Base-by-base conservation (phyloP, 2,888 invertebrate genomes). In the Nomada flava region DNA sequence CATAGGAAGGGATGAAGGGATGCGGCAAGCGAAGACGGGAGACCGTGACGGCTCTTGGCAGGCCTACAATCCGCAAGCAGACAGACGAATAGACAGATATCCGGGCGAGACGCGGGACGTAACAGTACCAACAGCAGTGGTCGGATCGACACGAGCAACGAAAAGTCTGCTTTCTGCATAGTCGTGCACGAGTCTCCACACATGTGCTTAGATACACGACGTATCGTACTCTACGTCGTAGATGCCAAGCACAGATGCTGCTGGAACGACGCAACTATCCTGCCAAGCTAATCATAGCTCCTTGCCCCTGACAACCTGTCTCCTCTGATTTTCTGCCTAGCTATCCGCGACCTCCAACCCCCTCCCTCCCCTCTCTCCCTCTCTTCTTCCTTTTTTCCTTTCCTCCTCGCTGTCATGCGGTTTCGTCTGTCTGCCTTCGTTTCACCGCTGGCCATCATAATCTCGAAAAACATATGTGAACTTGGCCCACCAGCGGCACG, bases 11-110 rank as follows among this genome's bases (percentile, higher is more conserved):
- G 76, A 36, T 68, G 76, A 36, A 68, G 76, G 67, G 76, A 36
- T 68, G 76, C 74, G 79, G 64, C 76, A 20, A 57, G 57, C 9
- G 89, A 89, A 91, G 92, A 92, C 90, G 92, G 92, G 92, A 93
- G 92, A 91, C 93, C 93, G 93, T 93, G 93, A 93, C 93, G 93
- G 93, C 92, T 93, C 90, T 93, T 93, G 93, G 93, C 93, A 93
- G 92, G 83, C 93, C 91, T 90, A 89, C 90, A 87, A 85, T 76
- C 80, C 81, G 74, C 86, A 80, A 88, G 85, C 85, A 87, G 87
- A 86, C 86, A 57, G 44, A 50, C 23, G 82, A 77, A 84, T 76
- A 85, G 88, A 88, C 84, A 77, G 87, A 89, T 86, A 83, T 84
- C 85, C 80, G 83, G 64, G 83, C 65, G 63, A 42, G 70, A 69